Conservation (phyloP, 2,888 invertebrate genomes). For the Hypsopygia costalis region DNA sequence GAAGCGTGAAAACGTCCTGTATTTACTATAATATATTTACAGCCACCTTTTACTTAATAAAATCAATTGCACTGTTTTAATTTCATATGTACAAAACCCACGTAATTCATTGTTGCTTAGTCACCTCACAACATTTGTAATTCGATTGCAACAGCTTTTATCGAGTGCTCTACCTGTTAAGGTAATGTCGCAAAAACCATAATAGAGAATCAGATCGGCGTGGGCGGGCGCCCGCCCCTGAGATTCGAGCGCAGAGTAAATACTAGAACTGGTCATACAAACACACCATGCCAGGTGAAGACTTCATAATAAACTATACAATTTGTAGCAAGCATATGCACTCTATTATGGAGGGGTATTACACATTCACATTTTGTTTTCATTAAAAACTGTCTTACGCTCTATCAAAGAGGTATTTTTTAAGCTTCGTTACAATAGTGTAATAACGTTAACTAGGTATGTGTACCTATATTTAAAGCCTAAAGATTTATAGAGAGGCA, state of each 20-base stretch:
- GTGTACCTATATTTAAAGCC: too few species aligned
- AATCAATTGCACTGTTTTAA: too few species aligned
- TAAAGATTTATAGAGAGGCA: too few species aligned
- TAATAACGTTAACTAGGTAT: too few species aligned
- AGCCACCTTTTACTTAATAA: too few species aligned
- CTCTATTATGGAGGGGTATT: too few species aligned
- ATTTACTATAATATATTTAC: too few species aligned
- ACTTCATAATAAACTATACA: not conserved
- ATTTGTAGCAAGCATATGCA: not conserved
- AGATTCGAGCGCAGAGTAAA: conserved; percentile 14
- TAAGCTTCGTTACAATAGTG: too few species aligned
- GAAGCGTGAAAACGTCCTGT: too few species aligned
- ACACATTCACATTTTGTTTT: too few species aligned
- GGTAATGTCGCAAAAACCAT: conserved; percentile 12
- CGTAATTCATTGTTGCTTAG: conserved; percentile 11
- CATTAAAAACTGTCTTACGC: too few species aligned
- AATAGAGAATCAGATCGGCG: conserved; percentile 12
- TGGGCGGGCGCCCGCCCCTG: conserved; percentile 21
- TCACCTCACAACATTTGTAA: conserved; percentile 11
- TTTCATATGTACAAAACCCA: not conserved
- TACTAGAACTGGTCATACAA: conserved; percentile 2
- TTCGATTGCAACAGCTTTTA: conserved; percentile 14
- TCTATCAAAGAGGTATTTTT: too few species aligned
- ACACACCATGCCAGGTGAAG: not conserved
- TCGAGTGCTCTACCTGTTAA: conserved; percentile 17